Evolutionary conservation across 2,113 vertebrate species (phyloP).

Genomic region (Thalassarche chlororhynchos): DNA sequence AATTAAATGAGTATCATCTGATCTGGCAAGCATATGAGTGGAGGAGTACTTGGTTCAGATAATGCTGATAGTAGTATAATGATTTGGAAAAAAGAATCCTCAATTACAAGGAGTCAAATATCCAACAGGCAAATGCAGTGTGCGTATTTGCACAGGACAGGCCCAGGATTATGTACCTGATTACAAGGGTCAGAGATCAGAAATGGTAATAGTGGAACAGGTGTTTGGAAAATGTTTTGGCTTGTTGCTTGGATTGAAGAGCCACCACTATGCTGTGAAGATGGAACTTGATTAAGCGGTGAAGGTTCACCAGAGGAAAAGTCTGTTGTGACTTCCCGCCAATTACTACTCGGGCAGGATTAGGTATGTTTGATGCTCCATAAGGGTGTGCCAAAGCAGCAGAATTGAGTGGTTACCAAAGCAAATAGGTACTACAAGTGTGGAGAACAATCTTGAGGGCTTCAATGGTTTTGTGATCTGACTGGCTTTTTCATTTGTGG

Average conservation of each 20-base stretch:
- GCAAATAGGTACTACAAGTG: neutral
- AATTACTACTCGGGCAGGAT: rapidly evolving
- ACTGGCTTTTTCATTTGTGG: neutral
- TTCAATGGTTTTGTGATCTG: neutral
- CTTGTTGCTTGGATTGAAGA: neutral
- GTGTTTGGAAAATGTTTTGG: neutral
- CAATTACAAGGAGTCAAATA: neutral
- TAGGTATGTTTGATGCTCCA: neutral
- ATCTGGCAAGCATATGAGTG: constrained; percentile 4
- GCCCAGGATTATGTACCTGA: neutral
- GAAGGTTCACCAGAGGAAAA: neutral
- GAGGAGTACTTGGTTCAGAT: constrained; percentile 5
- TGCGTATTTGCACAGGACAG: neutral
- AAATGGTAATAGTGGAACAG: neutral
- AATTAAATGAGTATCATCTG: neutral
- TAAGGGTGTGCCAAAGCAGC: neutral
- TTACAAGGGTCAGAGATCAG: neutral
- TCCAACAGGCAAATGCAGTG: constrained; percentile 49
- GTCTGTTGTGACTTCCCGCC: neutral
- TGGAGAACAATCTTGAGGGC: neutral
- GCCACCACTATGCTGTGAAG: neutral
- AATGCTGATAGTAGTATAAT: neutral
- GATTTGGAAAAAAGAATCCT: neutral
- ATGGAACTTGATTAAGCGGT: neutral
- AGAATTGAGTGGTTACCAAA: neutral